These are phyloP conservation scores for Dermatophagoides farinae DNA, from an alignment of 1,140 invertebrate genomes.

Conservation along the genomic window DNA sequence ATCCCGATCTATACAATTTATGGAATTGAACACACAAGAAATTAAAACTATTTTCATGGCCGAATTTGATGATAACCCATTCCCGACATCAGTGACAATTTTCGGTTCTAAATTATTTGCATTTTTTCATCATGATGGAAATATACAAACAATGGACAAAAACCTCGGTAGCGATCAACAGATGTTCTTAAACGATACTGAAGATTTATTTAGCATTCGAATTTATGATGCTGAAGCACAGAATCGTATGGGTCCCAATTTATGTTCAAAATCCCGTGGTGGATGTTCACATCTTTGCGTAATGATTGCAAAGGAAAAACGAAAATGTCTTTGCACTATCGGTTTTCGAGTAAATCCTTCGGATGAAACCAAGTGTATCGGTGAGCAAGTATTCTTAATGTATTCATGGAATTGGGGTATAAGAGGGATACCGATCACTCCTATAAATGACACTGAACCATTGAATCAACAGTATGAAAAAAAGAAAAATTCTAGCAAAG, in stretches of 20 bases:
- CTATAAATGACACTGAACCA: constrained; percentile 12
- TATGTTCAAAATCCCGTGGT: constrained; percentile 28
- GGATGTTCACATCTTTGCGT: constrained; percentile 58
- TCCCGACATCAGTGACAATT: constrained; percentile 36
- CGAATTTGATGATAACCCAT: constrained; percentile 15
- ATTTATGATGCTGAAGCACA: constrained; percentile 46
- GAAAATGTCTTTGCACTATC: constrained; percentile 49
- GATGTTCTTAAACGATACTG: constrained; percentile 37
- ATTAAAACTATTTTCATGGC: constrained; percentile 26
- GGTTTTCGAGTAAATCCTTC: constrained; percentile 40
- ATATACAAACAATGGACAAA: constrained; percentile 37
- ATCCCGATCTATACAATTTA: constrained; percentile 36
- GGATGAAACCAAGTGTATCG: constrained; percentile 30
- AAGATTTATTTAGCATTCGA: constrained; percentile 39
- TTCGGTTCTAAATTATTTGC: constrained; percentile 36
- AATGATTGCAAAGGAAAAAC: constrained; percentile 33
- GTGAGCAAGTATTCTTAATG: constrained; percentile 44
- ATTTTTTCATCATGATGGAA: constrained; percentile 34
- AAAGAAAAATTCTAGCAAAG: background rate
- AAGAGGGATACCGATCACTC: constrained; percentile 39
- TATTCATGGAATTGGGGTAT: constrained; percentile 55
- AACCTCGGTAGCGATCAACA: constrained; percentile 25
- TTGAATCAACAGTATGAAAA: background rate
- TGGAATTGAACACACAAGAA: constrained; percentile 32
- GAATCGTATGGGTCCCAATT: constrained; percentile 27